Conservation (phyloP, 2,888 invertebrate species). For the Erebia aethiops region DNA sequence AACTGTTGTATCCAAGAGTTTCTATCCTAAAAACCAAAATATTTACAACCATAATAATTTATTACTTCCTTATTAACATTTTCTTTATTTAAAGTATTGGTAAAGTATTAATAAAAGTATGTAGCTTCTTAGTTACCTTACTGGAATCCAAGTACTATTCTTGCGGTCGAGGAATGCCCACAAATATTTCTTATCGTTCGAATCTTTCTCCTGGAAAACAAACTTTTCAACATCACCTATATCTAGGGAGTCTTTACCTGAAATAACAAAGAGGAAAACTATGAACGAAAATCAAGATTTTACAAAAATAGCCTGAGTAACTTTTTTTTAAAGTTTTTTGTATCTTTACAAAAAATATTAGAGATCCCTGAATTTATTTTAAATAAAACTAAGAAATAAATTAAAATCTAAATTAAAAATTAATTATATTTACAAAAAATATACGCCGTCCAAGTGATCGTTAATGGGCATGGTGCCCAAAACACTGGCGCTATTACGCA, state of each 20-base stretch:
- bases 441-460: too few species aligned
- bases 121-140: slow-evolving; percentile 50
- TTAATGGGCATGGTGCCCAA: too few species aligned
- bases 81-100: background rate
- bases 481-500: accelerated
- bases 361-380: too few species aligned
- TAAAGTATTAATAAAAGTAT: background rate
- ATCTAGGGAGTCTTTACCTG: slow-evolving; percentile 53
- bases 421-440: too few species aligned
- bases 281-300: too few species aligned
- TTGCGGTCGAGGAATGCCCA: slow-evolving; percentile 53
- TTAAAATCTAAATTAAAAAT: too few species aligned
- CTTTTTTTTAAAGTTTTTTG: too few species aligned
- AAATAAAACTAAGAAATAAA: too few species aligned
- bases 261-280: background rate
- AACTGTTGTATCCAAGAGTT: slow-evolving; percentile 48
- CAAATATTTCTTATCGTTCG: slow-evolving; percentile 43
- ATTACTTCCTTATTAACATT: background rate
- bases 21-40: slow-evolving; percentile 54
- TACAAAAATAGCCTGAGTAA: too few species aligned
- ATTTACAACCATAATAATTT: background rate
- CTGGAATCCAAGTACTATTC: slow-evolving; percentile 52
- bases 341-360: too few species aligned
- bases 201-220: slow-evolving; percentile 31
- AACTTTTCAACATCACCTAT: slow-evolving; percentile 53